These are phyloP conservation scores for Trichopria drosophilae DNA, from an alignment of 2,888 invertebrate species.

Conservation along the genomic window DNA sequence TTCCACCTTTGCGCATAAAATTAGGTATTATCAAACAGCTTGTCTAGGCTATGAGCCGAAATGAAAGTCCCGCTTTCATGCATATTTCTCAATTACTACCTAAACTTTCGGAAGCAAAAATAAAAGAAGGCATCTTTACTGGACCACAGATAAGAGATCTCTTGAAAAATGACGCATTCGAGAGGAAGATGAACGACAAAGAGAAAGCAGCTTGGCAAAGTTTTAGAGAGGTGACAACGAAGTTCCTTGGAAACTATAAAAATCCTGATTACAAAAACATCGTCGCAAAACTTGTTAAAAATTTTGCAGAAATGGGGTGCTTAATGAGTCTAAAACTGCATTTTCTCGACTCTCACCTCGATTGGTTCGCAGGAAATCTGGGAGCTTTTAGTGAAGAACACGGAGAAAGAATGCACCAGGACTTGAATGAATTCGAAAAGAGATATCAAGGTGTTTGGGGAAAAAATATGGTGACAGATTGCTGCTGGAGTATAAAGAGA, in stretches of 20 bases:
- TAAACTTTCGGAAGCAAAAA: constrained; percentile 28
- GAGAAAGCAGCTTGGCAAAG: constrained; percentile 32
- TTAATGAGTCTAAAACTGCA: constrained; percentile 44
- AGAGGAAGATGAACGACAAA: constrained; percentile 19
- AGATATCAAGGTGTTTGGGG: constrained; percentile 1
- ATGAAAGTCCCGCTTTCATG: too few species aligned
- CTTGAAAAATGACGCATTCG: constrained; percentile 32
- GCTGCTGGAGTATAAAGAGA: too few species aligned
- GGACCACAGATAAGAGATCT: constrained; percentile 37
- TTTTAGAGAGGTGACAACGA: too few species aligned
- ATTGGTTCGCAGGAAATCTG: too few species aligned
- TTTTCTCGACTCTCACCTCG: constrained; percentile 43
- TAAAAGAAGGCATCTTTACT: constrained; percentile 38
- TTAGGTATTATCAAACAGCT: constrained; percentile 7
- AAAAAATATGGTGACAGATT: constrained; percentile 3
- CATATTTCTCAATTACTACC: constrained; percentile 30
- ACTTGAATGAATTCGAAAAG: not conserved
- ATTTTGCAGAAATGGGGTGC: constrained; percentile 28
- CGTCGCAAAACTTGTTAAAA: constrained; percentile 34
- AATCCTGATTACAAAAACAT: constrained; percentile 28
- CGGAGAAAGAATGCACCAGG: too few species aligned
- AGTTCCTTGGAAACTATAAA: constrained; percentile 31
- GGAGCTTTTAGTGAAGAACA: too few species aligned
- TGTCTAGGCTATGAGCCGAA: constrained; percentile 28
- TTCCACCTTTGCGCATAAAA: constrained; percentile 7